Percentiles rank a stretch among this genome's conserved stretches.
These are phyloP conservation scores for Oncorhynchus masou DNA, from an alignment of 2,113 vertebrate genomes.

Conservation along the genomic window DNA sequence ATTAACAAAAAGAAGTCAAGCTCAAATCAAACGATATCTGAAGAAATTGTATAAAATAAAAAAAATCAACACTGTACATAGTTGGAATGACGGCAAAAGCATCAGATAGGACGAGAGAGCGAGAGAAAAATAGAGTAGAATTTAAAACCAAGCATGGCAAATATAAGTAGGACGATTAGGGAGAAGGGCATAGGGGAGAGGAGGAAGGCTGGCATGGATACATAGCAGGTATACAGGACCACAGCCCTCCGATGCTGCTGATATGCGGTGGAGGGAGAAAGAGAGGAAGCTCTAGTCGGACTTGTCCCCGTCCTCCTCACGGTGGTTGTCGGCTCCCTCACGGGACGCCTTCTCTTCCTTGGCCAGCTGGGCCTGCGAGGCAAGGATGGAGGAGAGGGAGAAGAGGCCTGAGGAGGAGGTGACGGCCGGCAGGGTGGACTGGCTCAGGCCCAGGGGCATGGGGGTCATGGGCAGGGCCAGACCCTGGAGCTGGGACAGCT, in stretches of 20 bases:
- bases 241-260: not conserved
- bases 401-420: slow-evolving; percentile 90
- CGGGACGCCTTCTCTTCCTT: slow-evolving; percentile 95
- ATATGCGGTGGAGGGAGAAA: not conserved
- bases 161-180: not conserved
- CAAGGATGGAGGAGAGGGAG: slow-evolving; percentile 89
- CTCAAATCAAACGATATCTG: not conserved
- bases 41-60: not conserved
- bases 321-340: slow-evolving; percentile 85
- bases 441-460: slow-evolving; percentile 90
- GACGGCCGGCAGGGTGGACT: slow-evolving; percentile 84
- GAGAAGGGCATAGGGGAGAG: not conserved
- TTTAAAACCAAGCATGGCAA: not conserved
- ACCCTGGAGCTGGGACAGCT: slow-evolving; percentile 97
- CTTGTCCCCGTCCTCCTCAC: slow-evolving; percentile 92
- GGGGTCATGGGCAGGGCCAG: slow-evolving; percentile 94
- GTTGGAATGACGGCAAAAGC: slow-evolving; percentile 4
- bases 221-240: not conserved
- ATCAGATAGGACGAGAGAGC: slow-evolving; percentile 22
- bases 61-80: not conserved
- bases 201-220: not conserved
- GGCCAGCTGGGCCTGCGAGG: slow-evolving; percentile 93
- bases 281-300: slow-evolving; percentile 78
- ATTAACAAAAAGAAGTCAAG: not conserved
- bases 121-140: slow-evolving; percentile 18